These are phyloP conservation scores for Forbesichthys agassizii DNA, from an alignment of 2,113 vertebrate genomes.

Conservation along the genomic window DNA sequence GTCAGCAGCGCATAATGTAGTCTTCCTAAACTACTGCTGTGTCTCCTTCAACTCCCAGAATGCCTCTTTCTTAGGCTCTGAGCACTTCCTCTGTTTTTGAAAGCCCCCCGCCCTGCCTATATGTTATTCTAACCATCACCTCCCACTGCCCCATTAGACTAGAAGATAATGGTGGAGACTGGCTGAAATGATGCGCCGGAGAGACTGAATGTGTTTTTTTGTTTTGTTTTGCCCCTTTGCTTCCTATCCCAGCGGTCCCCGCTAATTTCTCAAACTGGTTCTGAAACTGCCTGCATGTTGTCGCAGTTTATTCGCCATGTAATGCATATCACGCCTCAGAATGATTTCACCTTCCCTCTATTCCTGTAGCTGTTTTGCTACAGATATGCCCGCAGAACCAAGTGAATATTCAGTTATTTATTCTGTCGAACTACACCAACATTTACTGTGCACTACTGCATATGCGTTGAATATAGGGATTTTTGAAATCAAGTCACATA, in stretches of 20 bases:
- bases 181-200: slow-evolving; percentile 1
- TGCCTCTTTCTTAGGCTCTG: not conserved
- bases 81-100: slow-evolving; percentile 14
- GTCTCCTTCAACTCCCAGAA: slow-evolving; percentile 31
- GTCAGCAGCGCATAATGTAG: slow-evolving; percentile 43
- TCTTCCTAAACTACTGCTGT: slow-evolving; percentile 22
- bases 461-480: not conserved
- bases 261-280: not conserved
- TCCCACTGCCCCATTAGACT: not conserved
- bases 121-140: slow-evolving; percentile 3
- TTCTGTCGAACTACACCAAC: not conserved
- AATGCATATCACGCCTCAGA: not conserved
- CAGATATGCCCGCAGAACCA: not conserved
- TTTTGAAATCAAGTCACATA: not conserved
- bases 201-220: not conserved
- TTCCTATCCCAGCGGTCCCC: not conserved
- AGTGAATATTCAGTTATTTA: not conserved
- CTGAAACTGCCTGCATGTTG: no score
- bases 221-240: not conserved
- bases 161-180: not conserved
- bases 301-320: not conserved
- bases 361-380: not conserved
- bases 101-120: not conserved
- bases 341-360: not conserved
- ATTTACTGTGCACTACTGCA: not conserved